Percentiles rank a stretch among this genome's conserved stretches.
phyloP scores from a whole-genome alignment of 2,113 vertebrate genomes.

The Mirounga angustirostris region DNA sequence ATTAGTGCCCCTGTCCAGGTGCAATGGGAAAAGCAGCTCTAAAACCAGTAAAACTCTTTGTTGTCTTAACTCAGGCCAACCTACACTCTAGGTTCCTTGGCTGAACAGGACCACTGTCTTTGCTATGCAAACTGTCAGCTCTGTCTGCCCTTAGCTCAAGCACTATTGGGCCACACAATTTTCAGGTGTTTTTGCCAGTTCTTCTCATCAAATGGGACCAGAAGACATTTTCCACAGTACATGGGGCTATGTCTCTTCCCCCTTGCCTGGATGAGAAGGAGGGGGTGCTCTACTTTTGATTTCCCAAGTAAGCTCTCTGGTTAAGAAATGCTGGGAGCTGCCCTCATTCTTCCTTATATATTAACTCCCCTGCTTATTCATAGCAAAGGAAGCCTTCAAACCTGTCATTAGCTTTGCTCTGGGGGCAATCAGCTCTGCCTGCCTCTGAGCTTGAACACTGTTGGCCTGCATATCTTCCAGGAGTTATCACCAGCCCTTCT shows the following conservation, averaged over 20 bases:
- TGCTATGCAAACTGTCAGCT: background rate
- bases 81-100: background rate
- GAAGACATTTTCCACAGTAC: background rate
- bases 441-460: background rate
- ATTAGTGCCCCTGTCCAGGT: background rate
- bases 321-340: background rate
- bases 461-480: background rate
- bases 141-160: background rate
- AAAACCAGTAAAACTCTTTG: background rate
- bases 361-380: background rate
- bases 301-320: background rate
- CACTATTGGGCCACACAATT: background rate
- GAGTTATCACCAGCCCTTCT: background rate
- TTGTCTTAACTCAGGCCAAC: background rate
- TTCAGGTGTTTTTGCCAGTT: background rate
- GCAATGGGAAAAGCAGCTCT: background rate
- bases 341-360: background rate
- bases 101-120: background rate
- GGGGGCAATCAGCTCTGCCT: background rate
- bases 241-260: background rate
- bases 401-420: background rate
- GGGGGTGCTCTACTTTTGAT: background rate
- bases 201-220: background rate
- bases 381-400: background rate
- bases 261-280: background rate